Evolutionary conservation across 30 jellyfish, hydroid and myxozoan genomes (phyloP).

Genomic region (Aurelia sp.): DNA sequence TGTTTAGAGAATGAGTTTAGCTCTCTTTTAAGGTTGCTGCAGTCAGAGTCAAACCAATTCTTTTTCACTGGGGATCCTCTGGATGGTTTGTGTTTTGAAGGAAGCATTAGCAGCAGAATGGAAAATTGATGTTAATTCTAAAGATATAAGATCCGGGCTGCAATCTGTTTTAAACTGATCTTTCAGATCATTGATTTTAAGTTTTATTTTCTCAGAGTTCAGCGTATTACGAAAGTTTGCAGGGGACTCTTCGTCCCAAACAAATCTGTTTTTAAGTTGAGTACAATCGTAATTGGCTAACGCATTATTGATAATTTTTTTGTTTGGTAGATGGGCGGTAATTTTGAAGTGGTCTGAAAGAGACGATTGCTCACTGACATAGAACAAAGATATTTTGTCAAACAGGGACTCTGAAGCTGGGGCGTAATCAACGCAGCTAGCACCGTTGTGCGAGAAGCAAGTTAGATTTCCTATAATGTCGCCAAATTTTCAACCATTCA

Average conservation of each 20-base stretch:
- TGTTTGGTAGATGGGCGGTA: neutral
- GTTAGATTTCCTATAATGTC: neutral
- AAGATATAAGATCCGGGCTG: neutral
- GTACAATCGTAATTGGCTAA: neutral
- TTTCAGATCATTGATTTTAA: too few relatives aligned
- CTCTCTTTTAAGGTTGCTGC: neutral
- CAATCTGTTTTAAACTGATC: too few relatives aligned
- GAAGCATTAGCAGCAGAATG: neutral
- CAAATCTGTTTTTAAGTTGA: neutral
- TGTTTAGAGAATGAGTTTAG: neutral
- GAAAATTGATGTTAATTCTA: neutral
- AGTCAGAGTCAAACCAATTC: neutral
- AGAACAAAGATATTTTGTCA: neutral
- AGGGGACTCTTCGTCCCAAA: neutral
- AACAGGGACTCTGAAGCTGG: neutral
- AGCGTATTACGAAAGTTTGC: neutral
- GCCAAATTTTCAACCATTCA: neutral
- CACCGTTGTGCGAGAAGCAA: neutral
- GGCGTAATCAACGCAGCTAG: neutral
- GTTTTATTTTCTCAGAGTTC: neutral
- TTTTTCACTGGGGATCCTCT: neutral
- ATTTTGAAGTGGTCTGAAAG: neutral
- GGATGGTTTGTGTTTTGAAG: neutral
- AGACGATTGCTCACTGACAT: neutral
- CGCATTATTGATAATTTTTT: too few relatives aligned